phyloP scores from a whole-genome alignment of 2,888 invertebrate species.

The Philereme transversata region DNA sequence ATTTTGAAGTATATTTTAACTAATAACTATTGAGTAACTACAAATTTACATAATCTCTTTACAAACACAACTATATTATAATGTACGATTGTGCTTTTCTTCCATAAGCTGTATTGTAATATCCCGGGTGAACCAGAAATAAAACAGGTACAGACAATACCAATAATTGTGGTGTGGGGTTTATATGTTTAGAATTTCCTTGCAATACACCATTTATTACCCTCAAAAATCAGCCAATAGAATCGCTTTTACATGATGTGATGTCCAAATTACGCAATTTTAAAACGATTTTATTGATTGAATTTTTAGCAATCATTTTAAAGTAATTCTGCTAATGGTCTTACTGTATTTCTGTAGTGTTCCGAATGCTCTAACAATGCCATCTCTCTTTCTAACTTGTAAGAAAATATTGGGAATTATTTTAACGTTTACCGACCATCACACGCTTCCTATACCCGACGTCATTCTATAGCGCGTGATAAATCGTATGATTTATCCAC shows the following conservation, averaged over 20 bases:
- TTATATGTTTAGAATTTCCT: constrained; percentile 12
- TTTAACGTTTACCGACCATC: no score
- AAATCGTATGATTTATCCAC: no score
- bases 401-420: no score
- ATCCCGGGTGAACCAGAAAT: constrained; percentile 73
- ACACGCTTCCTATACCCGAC: no score
- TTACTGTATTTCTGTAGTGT: not conserved
- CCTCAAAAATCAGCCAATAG: not conserved
- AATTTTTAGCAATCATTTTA: not conserved
- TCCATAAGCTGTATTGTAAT: constrained; percentile 71
- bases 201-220: not conserved
- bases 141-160: constrained; percentile 60
- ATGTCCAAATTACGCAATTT: no score
- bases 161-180: constrained; percentile 24
- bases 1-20: not conserved
- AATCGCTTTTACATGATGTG: no score
- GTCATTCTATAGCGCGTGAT: no score
- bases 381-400: constrained; percentile 12
- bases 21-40: not conserved
- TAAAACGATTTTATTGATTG: no score
- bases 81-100: constrained; percentile 31
- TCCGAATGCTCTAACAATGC: not conserved
- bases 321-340: not conserved
- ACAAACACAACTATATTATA: constrained; percentile 14
- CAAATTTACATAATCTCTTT: constrained; percentile 22